Percentiles rank a stretch among this genome's conserved stretches.
Conservation (phyloP, 2,113 vertebrate species). For the Aldabrachelys gigantea region DNA sequence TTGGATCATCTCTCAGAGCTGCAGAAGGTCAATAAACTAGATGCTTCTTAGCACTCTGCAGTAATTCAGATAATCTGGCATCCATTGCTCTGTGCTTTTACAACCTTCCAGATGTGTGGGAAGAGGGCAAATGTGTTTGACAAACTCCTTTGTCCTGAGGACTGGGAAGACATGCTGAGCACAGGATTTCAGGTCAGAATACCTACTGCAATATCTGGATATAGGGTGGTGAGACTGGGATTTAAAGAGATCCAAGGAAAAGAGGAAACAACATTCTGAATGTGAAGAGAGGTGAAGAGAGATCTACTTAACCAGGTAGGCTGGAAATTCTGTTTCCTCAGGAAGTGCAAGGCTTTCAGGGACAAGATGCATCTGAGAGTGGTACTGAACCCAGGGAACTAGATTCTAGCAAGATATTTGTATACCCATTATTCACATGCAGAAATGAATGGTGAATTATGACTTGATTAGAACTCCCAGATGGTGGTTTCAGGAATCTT, state of each 20-base stretch:
- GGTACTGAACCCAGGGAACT: background rate
- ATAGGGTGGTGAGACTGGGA: background rate
- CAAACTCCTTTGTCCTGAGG: background rate
- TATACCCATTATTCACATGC: background rate
- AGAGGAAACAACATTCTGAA: background rate
- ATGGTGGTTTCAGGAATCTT: background rate
- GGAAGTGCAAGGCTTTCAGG: background rate
- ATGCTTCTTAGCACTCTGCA: background rate
- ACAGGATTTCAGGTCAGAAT: background rate
- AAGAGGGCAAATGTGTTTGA: background rate
- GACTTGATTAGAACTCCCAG: background rate
- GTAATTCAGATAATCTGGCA: background rate
- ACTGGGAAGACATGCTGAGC: background rate
- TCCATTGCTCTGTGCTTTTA: background rate
- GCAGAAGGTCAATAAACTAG: background rate
- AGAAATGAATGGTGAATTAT: background rate
- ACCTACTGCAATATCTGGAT: background rate
- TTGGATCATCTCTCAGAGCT: background rate
- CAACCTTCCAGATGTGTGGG: background rate
- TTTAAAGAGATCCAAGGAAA: background rate
- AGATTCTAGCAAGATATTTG: background rate
- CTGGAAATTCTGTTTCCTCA: background rate
- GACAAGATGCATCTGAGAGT: background rate
- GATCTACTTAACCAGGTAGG: background rate
- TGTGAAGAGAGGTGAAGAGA: background rate